Conservation (phyloP, 2,797 vertebrate genomes). For the Trematomus bernacchii region DNA sequence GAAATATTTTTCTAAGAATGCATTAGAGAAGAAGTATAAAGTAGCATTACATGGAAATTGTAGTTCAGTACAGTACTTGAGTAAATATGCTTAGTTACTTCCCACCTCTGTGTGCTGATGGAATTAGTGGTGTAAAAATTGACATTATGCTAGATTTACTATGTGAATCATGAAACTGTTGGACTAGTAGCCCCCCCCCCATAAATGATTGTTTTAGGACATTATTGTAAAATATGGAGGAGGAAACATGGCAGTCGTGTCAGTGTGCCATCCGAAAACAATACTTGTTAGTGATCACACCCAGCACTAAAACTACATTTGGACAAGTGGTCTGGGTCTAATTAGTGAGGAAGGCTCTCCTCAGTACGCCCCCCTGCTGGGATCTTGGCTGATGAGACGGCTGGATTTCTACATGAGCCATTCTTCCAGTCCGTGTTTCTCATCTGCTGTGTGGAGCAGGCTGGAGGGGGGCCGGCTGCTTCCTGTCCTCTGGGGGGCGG, state of each 20-base stretch:
- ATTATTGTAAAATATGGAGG: background rate
- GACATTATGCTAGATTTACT: background rate
- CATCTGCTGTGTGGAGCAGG: constrained; percentile 59
- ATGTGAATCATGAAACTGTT: background rate
- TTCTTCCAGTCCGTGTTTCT: constrained; percentile 70
- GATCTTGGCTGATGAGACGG: constrained; percentile 69
- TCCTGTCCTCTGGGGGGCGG: constrained; percentile 45
- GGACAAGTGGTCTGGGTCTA: constrained; percentile 59
- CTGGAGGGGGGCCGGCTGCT: constrained; percentile 57
- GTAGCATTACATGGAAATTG: too few relatives aligned
- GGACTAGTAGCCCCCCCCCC: background rate
- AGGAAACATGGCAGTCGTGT: constrained; percentile 9
- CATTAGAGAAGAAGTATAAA: too few relatives aligned
- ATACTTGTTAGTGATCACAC: constrained; percentile 3
- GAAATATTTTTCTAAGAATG: too few relatives aligned
- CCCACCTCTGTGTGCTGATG: background rate
- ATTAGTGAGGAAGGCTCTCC: constrained; percentile 68
- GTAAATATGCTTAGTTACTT: too few relatives aligned
- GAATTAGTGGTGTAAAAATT: background rate
- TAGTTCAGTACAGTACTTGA: too few relatives aligned
- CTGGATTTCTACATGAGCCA: constrained; percentile 58
- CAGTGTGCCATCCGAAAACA: constrained; percentile 9
- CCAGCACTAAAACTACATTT: constrained; percentile 44
- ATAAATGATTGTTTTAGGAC: background rate
- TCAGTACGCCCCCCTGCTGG: constrained; percentile 62